A percentile compares a stretch with the other conserved stretches of the same genome.
Conservation (phyloP, 2,888 invertebrate species). For the Mystacides longicornis region DNA sequence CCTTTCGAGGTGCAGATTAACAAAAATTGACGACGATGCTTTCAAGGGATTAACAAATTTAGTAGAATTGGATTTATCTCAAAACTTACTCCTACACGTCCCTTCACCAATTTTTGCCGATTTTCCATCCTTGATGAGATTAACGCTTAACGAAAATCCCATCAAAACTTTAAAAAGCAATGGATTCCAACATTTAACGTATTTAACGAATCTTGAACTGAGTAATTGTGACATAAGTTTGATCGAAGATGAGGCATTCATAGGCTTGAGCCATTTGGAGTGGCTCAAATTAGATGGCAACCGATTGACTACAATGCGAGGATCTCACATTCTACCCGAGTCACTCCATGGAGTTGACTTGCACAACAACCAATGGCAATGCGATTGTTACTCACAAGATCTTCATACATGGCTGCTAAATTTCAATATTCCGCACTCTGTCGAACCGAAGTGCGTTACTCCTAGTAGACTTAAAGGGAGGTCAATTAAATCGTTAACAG, state of each 20-base stretch:
- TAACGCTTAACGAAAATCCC: slow-evolving; percentile 75
- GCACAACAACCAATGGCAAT: slow-evolving; percentile 83
- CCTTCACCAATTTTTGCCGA: slow-evolving; percentile 74
- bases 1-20: slow-evolving; percentile 69
- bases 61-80: slow-evolving; percentile 80
- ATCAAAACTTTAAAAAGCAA: slow-evolving; percentile 63
- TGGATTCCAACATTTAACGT: slow-evolving; percentile 66
- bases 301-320: slow-evolving; percentile 64
- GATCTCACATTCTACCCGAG: slow-evolving; percentile 64
- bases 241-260: slow-evolving; percentile 74
- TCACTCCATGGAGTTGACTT: slow-evolving; percentile 72
- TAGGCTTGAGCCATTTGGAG: slow-evolving; percentile 72
- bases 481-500: slow-evolving; percentile 58
- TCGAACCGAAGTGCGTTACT: slow-evolving; percentile 69
- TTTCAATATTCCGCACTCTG: slow-evolving; percentile 68
- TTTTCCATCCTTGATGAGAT: slow-evolving; percentile 74
- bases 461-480: slow-evolving; percentile 61
- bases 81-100: slow-evolving; percentile 69
- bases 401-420: slow-evolving; percentile 71
- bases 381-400: slow-evolving; percentile 75
- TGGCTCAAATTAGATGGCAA: slow-evolving; percentile 81
- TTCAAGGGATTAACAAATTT: slow-evolving; percentile 80
- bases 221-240: slow-evolving; percentile 71
- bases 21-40: slow-evolving; percentile 69
- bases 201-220: slow-evolving; percentile 73